Evolutionary conservation across 2,797 vertebrate genomes (phyloP).

Genomic region (Silurus lanzhouensis): DNA sequence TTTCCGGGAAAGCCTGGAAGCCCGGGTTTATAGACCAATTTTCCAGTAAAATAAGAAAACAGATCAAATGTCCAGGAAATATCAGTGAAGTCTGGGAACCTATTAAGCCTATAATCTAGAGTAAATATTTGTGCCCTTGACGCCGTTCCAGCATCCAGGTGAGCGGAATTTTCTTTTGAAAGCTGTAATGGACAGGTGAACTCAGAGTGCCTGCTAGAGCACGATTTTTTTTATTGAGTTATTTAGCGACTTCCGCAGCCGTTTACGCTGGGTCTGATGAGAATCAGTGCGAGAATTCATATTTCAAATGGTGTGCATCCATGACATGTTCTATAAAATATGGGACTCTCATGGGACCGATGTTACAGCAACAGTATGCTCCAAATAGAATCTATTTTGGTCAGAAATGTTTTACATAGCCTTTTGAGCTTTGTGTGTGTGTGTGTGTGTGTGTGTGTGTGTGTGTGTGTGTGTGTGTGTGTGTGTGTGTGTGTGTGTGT

Average conservation of each 20-base stretch:
- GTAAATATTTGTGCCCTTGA: not conserved
- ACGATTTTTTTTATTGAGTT: not conserved
- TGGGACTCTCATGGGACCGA: not conserved
- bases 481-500: too few relatives aligned
- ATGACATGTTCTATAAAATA: not conserved
- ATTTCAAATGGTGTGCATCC: not conserved
- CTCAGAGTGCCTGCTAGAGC: not conserved
- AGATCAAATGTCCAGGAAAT: conserved; percentile 24
- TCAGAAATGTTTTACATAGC: not conserved
- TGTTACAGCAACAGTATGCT: not conserved
- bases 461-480: too few relatives aligned
- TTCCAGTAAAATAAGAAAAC: conserved; percentile 16
- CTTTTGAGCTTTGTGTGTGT: not conserved
- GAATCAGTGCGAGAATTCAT: too few relatives aligned
- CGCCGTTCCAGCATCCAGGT: not conserved
- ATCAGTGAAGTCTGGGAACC: not conserved
- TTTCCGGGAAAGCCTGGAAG: not conserved
- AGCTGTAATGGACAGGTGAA: not conserved
- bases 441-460: not conserved
- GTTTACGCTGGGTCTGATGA: not conserved
- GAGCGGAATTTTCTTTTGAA: not conserved
- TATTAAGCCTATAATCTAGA: not conserved
- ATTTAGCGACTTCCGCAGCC: not conserved
- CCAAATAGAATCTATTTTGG: not conserved
- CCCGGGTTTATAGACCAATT: not conserved